These are phyloP conservation scores for Zonitis immaculata DNA, from an alignment of 2,888 invertebrate species.

Conservation along the genomic window DNA sequence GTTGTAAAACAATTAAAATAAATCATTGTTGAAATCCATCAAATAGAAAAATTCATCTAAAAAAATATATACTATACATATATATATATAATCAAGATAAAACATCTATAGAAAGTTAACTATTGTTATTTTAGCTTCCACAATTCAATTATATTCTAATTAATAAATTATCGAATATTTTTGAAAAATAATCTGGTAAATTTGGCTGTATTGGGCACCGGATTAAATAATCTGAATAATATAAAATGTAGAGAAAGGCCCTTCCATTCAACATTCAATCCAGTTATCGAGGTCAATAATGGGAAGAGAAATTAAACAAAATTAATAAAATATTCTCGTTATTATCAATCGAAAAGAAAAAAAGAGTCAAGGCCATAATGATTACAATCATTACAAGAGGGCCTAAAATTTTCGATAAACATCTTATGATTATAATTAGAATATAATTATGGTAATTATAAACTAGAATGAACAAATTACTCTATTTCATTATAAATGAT, in stretches of 20 bases:
- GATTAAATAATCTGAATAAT: too few relatives aligned
- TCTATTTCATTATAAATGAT: too few relatives aligned
- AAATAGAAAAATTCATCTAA: constrained; percentile 5
- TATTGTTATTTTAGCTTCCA: neutral
- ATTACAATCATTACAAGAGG: too few relatives aligned
- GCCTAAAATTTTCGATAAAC: too few relatives aligned
- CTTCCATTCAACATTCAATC: neutral
- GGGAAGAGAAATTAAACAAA: constrained; percentile 19
- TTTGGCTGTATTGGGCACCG: constrained; percentile 8
- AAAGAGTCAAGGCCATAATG: too few relatives aligned
- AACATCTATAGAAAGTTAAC: constrained; percentile 14
- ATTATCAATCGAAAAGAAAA: neutral
- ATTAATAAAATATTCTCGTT: neutral
- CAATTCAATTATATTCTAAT: constrained; percentile 12
- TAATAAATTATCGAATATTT: constrained; percentile 1
- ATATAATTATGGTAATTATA: too few relatives aligned
- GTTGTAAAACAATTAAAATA: constrained; percentile 15
- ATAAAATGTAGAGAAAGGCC: constrained; percentile 2
- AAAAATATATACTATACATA: too few relatives aligned
- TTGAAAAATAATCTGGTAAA: constrained; percentile 9
- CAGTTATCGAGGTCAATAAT: constrained; percentile 20
- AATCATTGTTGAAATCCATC: constrained; percentile 5
- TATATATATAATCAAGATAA: constrained; percentile 7
- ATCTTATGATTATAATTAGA: too few relatives aligned
- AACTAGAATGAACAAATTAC: too few relatives aligned